Conservation (phyloP, 1,140 invertebrate species). For the Melipona quadrifasciata region DNA sequence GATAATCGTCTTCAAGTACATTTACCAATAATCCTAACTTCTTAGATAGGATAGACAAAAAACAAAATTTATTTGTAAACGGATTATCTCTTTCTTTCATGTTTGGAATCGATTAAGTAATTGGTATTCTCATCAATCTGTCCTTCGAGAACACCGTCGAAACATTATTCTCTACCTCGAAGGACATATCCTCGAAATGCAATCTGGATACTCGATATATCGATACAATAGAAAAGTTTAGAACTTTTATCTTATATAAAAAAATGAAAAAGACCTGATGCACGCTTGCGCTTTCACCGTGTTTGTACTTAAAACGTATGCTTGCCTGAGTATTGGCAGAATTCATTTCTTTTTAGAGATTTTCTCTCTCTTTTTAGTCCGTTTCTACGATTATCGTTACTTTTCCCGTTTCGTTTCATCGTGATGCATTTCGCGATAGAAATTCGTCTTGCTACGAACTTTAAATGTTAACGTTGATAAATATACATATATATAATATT, state of each 20-base stretch:
- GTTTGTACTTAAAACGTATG: constrained; percentile 79
- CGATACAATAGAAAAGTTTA: constrained; percentile 18
- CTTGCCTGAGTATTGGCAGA: constrained; percentile 75
- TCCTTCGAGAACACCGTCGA: neutral
- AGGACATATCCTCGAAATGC: neutral
- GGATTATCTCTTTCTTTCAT: too few species aligned
- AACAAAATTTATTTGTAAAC: neutral
- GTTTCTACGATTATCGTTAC: constrained; percentile 18
- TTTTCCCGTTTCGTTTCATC: constrained; percentile 12
- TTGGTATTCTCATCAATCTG: constrained; percentile 6
- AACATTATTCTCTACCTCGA: neutral
- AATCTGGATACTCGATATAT: neutral
- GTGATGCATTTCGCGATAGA: constrained; percentile 38
- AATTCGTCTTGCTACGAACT: constrained; percentile 40
- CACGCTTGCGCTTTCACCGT: constrained; percentile 46
- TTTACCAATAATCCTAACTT: neutral
- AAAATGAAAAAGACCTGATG: constrained; percentile 56
- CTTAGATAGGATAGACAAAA: neutral
- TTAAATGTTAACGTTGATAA: constrained; percentile 63
- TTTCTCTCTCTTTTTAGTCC: neutral
- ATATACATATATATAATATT: constrained; percentile 38
- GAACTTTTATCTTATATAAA: constrained; percentile 45
- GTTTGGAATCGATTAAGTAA: neutral
- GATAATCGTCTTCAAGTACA: neutral
- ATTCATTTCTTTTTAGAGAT: constrained; percentile 9